Conservation (phyloP, 92 coral and sea anemone genomes). For the Palythoa grandiflora region DNA sequence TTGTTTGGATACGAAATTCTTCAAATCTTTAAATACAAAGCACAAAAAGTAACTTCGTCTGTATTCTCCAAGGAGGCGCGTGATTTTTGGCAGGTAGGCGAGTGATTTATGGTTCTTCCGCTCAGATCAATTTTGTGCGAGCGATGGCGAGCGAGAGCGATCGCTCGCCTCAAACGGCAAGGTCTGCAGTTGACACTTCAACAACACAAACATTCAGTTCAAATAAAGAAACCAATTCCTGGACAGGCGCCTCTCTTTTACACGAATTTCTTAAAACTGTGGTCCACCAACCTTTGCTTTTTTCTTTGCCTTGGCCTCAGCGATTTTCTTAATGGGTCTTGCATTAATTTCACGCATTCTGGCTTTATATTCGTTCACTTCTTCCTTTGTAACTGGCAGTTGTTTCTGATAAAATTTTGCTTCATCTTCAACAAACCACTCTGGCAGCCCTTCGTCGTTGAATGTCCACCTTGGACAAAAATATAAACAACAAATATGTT, state of each 20-base stretch:
- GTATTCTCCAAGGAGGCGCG: too few species aligned
- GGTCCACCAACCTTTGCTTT: slow-evolving; percentile 80
- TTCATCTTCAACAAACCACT: slow-evolving; percentile 93
- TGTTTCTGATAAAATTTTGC: slow-evolving; percentile 74
- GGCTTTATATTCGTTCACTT: slow-evolving; percentile 83
- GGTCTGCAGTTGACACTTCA: too few species aligned
- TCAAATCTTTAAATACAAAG: too few species aligned
- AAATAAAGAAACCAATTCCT: too few species aligned
- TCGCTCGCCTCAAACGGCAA: too few species aligned
- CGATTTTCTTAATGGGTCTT: slow-evolving; percentile 95
- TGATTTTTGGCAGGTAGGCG: too few species aligned
- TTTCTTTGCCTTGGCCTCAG: slow-evolving; percentile 97
- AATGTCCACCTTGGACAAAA: slow-evolving; percentile 83
- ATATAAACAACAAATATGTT: neutral
- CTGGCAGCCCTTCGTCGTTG: slow-evolving; percentile 85
- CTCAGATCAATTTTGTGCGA: too few species aligned
- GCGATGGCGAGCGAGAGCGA: too few species aligned
- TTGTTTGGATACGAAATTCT: too few species aligned
- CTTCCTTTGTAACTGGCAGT: slow-evolving; percentile 88
- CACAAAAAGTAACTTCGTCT: too few species aligned
- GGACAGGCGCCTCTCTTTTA: neutral
- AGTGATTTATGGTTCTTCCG: too few species aligned
- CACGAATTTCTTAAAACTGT: neutral
- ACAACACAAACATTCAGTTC: too few species aligned
- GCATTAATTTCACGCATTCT: slow-evolving; percentile 92